Base-by-base conservation (phyloP, 1,140 invertebrate genomes). In the Bradysia coprophila region DNA sequence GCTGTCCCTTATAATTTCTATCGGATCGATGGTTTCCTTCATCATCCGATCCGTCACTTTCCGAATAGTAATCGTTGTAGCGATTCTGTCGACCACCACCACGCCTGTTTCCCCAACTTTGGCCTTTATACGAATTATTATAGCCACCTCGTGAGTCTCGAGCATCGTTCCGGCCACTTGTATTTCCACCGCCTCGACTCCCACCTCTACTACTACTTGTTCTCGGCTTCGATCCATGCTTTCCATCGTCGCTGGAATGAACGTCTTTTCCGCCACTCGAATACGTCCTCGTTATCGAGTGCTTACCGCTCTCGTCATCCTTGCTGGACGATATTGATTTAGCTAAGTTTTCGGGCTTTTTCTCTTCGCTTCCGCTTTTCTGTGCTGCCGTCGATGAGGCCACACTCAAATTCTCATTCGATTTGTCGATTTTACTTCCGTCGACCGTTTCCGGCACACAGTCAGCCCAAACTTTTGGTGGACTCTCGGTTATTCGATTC, bases 111-210 rank as follows among this genome's bases (percentile, higher is more conserved):
- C 42, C 20, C 13, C 22, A 28, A 21, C 21, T 21, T 11, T 24
- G 22, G 15, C 54, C 2, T 54, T 40, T 0, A 53, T 41, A 22
- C 51, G 41, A n/a, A 49, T 45, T 51, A 13, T 58, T 53, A 31
- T 64, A 53, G 21, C 55, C 45, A 22, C 61, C 53, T 41, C 63
- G 62, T 8, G 55, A 21, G 59, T 2, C 53, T 50, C 21, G 48
- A 44, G 16, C 44, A 46, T 53, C 56, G 6, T 50, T 49, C 20
- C 55, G 41, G 38, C 44, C 48, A 34, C 47, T 49, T 33, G 53
- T 34, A 8, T 43, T 42, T 20, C 45, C 32, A 39, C 44, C 48
- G 31, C 47, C 49, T 33, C 54, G 32, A 8, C 44, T 42, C 20
- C 45, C 32, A 32, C 43, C 46, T 13, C 49, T 46, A 32, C 56